These are phyloP conservation scores for Heterotilapia buettikoferi DNA, from an alignment of 2,113 vertebrate genomes.

Conservation along the genomic window DNA sequence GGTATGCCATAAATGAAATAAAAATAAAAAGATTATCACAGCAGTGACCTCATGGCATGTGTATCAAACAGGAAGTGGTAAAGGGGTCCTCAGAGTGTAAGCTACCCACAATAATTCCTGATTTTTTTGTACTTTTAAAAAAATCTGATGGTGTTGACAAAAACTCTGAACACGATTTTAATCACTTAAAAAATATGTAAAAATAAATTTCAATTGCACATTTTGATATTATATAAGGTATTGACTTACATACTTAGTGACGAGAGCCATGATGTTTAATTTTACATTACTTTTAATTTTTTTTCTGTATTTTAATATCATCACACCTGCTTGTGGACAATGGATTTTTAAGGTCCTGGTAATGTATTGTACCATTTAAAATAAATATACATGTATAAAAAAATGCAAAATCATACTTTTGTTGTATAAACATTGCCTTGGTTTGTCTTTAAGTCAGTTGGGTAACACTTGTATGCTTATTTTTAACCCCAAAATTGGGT, in stretches of 20 bases:
- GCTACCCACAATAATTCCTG: background rate
- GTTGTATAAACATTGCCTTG: background rate
- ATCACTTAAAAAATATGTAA: background rate
- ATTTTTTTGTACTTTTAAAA: background rate
- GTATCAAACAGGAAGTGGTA: background rate
- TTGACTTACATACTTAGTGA: background rate
- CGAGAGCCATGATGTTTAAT: background rate
- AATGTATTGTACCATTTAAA: rapidly evolving
- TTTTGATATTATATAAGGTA: background rate
- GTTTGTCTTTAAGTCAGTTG: background rate
- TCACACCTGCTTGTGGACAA: background rate
- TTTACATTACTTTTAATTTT: background rate
- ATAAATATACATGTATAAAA: background rate
- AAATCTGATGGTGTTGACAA: background rate
- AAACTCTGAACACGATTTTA: background rate
- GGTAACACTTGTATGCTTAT: background rate
- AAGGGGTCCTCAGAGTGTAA: background rate
- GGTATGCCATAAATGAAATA: too few species aligned
- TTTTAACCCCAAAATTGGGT: background rate
- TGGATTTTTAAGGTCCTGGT: background rate
- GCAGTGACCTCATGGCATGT: too few species aligned
- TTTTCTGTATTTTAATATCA: background rate
- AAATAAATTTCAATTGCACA: rapidly evolving
- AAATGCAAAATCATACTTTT: background rate
- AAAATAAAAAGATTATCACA: too few species aligned